Base-by-base conservation (phyloP, 2,888 invertebrate species). In the Fabriciana adippe region DNA sequence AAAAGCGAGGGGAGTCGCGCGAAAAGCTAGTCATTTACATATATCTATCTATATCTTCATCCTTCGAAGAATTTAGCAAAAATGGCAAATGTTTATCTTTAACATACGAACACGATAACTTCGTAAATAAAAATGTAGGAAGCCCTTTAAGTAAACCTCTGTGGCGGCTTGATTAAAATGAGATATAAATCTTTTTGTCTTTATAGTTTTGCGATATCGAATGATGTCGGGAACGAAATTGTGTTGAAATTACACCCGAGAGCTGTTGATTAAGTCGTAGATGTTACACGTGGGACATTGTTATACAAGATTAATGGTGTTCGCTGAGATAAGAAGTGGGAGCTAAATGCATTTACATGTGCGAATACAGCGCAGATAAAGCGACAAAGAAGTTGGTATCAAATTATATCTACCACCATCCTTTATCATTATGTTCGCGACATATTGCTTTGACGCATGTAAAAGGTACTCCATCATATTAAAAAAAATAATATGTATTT, bases 311-410 rank as follows among this genome's bases (percentile, higher is more conserved):
- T 92, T 89, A 91, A 92, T 92, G 88, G 89, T 90, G 91, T 90
- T 84, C 85, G 64, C 75, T 71, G 76, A 83, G 92, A 92, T 92
- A 92, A 92, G 85, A 78, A 84, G 87, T 89, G 89, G 89, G 86
- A 88, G 89, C 87, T 90, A 90, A 92, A 92, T 92, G 90, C 90
- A 89, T 92, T 92, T 89, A 90, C 91, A 90, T 92, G 90, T 91
- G 92, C 86, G 86, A 90, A 91, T 87, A 88, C 88, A 87, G 85
- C 82, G 83, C 87, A 84, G 92, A 91, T 91, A 91, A 89, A 84
- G 85, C 82, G 81, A 90, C 88, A 89, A 89, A 87, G 88, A 84
- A 85, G 81, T 83, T 84, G 76, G 84, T 81, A 75, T 81, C 81
- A 85, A 81, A 83, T 85, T 69, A 73, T 75, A 83, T 84, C 83